Conservation (phyloP, 1,140 invertebrate genomes). For the Solenopsis invicta region DNA sequence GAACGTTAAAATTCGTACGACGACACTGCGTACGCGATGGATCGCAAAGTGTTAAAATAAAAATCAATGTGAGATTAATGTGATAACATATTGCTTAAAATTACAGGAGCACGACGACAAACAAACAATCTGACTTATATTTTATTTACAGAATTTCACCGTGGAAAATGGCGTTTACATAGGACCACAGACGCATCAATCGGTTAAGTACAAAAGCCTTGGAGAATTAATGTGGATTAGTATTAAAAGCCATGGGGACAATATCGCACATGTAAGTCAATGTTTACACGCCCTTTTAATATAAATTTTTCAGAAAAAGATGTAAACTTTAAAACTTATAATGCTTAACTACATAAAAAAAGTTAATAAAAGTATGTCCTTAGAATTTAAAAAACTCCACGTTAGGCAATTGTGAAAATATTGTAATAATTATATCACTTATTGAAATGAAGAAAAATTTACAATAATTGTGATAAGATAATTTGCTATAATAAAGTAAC, state of each 20-base stretch:
- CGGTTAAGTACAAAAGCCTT: background rate
- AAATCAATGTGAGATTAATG: too few species aligned
- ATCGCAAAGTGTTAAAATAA: too few species aligned
- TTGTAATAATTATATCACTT: too few species aligned
- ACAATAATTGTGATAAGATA: too few species aligned
- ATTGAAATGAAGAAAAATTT: too few species aligned
- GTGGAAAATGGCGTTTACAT: slow-evolving; percentile 55
- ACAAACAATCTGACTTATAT: background rate
- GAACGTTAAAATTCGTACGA: too few species aligned
- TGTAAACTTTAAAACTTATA: background rate
- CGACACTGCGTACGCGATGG: too few species aligned
- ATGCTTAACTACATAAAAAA: background rate
- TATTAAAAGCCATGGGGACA: slow-evolving; percentile 24
- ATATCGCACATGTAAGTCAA: slow-evolving; percentile 64
- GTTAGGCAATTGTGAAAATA: too few species aligned
- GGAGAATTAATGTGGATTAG: slow-evolving; percentile 62
- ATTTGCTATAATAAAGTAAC: too few species aligned
- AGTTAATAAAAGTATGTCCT: background rate
- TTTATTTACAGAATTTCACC: background rate
- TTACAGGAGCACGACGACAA: too few species aligned
- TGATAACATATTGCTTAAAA: too few species aligned
- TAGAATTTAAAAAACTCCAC: background rate
- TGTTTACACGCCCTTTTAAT: background rate
- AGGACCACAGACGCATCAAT: background rate
- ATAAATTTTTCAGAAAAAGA: background rate